Evolutionary conservation across 2,888 invertebrate genomes (phyloP).

Genomic region (Mesoligia furuncula): DNA sequence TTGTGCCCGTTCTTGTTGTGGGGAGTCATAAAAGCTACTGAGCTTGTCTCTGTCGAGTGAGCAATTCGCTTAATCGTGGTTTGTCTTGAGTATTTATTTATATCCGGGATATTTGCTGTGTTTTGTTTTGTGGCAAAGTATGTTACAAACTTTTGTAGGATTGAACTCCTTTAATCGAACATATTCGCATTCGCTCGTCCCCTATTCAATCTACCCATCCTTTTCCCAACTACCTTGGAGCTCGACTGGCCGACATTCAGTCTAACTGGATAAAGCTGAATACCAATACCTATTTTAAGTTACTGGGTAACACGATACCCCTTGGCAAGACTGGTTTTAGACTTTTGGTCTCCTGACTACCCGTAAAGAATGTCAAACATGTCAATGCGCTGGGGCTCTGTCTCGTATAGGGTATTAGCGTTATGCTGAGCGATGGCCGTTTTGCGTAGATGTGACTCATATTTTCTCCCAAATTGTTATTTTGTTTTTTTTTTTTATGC

Average conservation of each 20-base stretch:
- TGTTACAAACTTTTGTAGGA: not conserved
- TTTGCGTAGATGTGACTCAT: too few species aligned
- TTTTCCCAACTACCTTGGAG: not conserved
- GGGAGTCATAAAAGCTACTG: conserved; percentile 52
- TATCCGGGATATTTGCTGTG: not conserved
- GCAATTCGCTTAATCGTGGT: conserved; percentile 28
- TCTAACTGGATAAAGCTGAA: not conserved
- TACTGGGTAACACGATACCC: too few species aligned
- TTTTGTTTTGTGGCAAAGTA: not conserved
- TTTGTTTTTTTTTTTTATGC: too few species aligned
- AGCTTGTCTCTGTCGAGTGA: conserved; percentile 17
- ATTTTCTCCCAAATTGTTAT: too few species aligned
- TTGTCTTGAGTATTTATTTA: conserved; percentile 10
- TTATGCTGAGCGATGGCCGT: too few species aligned
- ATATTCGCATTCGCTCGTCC: not conserved
- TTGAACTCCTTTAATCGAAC: not conserved
- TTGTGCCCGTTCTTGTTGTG: conserved; percentile 53
- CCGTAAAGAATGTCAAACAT: not conserved
- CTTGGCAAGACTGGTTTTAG: not conserved
- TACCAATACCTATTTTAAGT: not conserved
- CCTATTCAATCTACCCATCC: not conserved
- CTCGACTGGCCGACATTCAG: not conserved
- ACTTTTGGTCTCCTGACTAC: not conserved
- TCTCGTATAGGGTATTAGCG: too few species aligned
- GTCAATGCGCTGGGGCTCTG: too few species aligned